Conservation (phyloP, 2,888 invertebrate species). For the Cylindroiulus punctatus region DNA sequence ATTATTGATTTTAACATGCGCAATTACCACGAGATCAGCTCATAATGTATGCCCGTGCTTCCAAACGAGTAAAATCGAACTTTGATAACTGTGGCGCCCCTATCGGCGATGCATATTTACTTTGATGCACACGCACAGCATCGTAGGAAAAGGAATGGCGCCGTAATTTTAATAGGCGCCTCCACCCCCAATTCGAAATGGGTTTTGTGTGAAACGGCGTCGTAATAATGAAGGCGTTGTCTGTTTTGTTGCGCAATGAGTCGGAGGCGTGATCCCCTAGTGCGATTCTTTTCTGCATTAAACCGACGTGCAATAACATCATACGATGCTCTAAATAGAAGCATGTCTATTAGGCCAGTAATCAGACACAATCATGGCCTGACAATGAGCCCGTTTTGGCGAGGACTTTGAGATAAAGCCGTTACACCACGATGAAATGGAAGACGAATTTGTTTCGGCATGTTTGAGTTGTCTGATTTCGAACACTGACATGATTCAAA, state of each 20-base stretch:
- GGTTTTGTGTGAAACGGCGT: constrained; percentile 10
- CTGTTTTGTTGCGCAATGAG: not conserved
- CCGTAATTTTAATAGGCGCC: constrained; percentile 12
- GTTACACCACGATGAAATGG: not conserved
- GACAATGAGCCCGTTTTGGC: constrained; percentile 31
- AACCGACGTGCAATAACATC: constrained; percentile 19
- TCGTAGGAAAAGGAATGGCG: not conserved
- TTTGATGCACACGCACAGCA: constrained; percentile 22
- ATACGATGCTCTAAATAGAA: not conserved
- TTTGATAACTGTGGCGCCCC: not conserved
- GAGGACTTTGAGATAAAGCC: not conserved
- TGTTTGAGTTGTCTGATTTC: no score
- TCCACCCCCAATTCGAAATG: not conserved
- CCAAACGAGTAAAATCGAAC: not conserved
- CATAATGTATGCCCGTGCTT: not conserved
- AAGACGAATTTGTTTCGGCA: not conserved
- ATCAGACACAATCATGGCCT: constrained; percentile 19
- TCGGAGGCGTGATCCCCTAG: constrained; percentile 23
- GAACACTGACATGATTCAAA: no score
- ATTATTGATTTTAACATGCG: no score
- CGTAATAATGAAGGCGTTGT: constrained; percentile 26
- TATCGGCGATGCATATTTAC: not conserved
- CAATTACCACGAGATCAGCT: no score
- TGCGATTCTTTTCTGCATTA: constrained; percentile 20
- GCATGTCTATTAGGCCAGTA: not conserved